Percentiles rank a stretch among this genome's conserved stretches.
phyloP scores from a whole-genome alignment of 1,140 invertebrate species.

The Brachionus rotundiformis region DNA sequence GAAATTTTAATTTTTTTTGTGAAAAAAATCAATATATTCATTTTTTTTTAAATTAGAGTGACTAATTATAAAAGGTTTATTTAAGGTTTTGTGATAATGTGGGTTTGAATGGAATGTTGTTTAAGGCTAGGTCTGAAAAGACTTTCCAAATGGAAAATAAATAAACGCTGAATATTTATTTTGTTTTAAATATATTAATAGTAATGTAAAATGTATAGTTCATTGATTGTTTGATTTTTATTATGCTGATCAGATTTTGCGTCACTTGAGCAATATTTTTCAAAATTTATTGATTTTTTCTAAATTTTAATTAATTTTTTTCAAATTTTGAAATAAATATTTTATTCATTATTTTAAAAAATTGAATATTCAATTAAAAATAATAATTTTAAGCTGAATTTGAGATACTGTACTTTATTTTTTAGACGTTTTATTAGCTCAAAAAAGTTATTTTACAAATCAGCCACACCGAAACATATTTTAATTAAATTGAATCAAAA shows the following conservation, averaged over 20 bases:
- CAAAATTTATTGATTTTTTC: neutral
- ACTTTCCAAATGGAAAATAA: neutral
- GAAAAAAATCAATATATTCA: neutral
- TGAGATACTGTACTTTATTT: no score
- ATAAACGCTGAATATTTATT: neutral
- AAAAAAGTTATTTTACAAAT: no score
- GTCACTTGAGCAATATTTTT: neutral
- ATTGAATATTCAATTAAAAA: no score
- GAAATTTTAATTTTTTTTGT: neutral
- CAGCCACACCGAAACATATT: no score
- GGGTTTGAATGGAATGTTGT: constrained; percentile 11
- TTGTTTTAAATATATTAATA: neutral
- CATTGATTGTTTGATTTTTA: neutral
- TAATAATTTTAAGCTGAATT: no score
- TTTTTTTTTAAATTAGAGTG: neutral
- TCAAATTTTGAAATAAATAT: no score
- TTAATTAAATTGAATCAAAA: no score
- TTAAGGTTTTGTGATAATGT: constrained; percentile 11
- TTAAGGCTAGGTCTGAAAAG: neutral
- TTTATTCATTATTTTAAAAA: no score
- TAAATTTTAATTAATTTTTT: no score
- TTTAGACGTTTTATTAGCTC: no score
- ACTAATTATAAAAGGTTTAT: neutral
- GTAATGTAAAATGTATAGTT: neutral
- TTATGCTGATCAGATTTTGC: neutral